Evolutionary conservation across 2,797 vertebrate genomes (phyloP).

Genomic region (Propithecus deckenii): DNA sequence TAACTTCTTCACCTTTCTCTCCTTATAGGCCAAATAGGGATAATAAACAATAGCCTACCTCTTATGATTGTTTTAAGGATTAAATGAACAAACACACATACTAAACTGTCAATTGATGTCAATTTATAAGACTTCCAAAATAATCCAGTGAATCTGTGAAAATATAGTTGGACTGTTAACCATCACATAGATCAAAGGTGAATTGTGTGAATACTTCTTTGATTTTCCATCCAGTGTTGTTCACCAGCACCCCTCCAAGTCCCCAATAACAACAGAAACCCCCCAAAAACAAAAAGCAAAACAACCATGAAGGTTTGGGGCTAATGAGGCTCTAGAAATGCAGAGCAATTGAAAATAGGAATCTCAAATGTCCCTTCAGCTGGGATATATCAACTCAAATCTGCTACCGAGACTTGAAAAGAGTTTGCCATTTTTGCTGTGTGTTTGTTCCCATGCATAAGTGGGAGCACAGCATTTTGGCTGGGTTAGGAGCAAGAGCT

Average conservation of each 20-base stretch:
- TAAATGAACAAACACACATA: background rate
- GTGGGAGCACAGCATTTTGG: background rate
- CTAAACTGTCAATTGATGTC: background rate
- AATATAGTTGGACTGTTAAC: background rate
- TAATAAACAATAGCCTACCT: background rate
- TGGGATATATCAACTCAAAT: background rate
- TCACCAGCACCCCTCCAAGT: background rate
- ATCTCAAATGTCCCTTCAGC: background rate
- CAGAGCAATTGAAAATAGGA: background rate
- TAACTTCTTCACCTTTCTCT: background rate
- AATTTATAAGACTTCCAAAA: background rate
- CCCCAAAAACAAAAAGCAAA: background rate
- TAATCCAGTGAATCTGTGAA: background rate
- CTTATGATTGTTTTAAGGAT: background rate
- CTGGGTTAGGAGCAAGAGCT: conserved; percentile 39
- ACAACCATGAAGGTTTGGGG: background rate
- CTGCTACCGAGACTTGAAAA: background rate
- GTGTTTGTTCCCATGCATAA: background rate
- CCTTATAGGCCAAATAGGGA: background rate
- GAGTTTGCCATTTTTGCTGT: background rate
- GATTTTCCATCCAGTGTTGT: background rate
- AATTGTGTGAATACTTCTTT: background rate
- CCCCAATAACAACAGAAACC: background rate
- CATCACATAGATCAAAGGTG: background rate
- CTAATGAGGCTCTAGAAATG: background rate